A percentile compares a stretch with the other conserved stretches of the same genome.
These are phyloP conservation scores for Protophormia terraenovae DNA, from an alignment of 2,888 invertebrate species.

Conservation along the genomic window DNA sequence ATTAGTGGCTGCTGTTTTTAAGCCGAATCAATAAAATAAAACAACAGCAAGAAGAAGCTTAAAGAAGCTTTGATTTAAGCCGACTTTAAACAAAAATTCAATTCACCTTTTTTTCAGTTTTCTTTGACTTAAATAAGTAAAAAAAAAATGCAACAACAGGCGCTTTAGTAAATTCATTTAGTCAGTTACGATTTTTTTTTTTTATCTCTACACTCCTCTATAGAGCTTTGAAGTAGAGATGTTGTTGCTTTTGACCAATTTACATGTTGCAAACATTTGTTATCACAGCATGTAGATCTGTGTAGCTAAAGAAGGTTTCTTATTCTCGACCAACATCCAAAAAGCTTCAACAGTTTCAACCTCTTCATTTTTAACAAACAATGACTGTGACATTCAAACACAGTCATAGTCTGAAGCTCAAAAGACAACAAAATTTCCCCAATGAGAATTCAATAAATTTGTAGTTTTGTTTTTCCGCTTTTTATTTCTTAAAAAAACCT, in stretches of 20 bases:
- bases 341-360: conserved; percentile 29
- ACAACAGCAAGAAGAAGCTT: conserved; percentile 30
- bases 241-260: conserved; percentile 51
- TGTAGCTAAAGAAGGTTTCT: conserved; percentile 21
- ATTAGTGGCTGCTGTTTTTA: conserved; percentile 67
- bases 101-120: background rate
- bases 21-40: conserved; percentile 48
- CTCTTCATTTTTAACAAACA: conserved; percentile 47
- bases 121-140: no score
- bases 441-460: conserved; percentile 79
- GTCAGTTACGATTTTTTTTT: background rate
- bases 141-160: conserved; percentile 9
- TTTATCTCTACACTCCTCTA: conserved; percentile 65
- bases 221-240: conserved; percentile 49
- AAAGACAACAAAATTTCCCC: conserved; percentile 71
- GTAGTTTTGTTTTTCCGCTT: conserved; percentile 37
- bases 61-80: conserved; percentile 76
- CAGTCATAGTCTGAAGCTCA: conserved; percentile 66
- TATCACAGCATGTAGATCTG: conserved; percentile 76
- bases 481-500: conserved; percentile 35
- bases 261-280: conserved; percentile 70
- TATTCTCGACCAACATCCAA: background rate
- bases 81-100: conserved; percentile 75
- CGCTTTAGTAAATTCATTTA: conserved; percentile 38
- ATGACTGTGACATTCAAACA: conserved; percentile 64